A percentile compares a stretch with the other conserved stretches of the same genome.
Evolutionary conservation across 1,140 invertebrate species (phyloP).

Genomic region (Thereuonema tuberculata): DNA sequence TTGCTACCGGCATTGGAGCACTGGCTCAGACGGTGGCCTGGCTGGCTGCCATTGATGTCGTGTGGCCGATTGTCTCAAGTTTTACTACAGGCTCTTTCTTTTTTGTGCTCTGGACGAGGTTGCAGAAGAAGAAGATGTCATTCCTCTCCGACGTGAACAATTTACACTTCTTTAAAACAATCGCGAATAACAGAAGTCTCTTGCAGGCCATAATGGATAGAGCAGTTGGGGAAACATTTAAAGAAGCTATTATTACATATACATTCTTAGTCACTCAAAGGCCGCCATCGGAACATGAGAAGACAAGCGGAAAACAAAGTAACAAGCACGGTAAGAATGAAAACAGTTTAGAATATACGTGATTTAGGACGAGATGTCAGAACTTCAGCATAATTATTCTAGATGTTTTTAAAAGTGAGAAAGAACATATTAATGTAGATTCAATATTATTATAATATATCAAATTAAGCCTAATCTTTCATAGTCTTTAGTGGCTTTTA

Average conservation of each 20-base stretch:
- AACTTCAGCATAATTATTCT: no score
- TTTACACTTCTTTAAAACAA: background rate
- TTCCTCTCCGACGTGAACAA: background rate
- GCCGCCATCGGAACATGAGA: background rate
- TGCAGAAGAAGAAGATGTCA: background rate
- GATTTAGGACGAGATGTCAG: no score
- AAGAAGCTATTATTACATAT: conserved; percentile 2
- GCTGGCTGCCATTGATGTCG: background rate
- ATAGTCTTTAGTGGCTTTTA: no score
- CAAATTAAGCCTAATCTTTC: no score
- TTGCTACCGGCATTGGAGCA: background rate
- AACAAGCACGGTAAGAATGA: no score
- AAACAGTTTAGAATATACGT: no score
- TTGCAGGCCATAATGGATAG: background rate
- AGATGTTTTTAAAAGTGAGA: no score
- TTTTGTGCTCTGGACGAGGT: background rate
- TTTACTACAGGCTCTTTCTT: background rate
- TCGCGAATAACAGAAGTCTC: background rate
- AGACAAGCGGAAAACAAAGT: no score
- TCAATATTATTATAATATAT: no score
- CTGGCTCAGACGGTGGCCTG: background rate
- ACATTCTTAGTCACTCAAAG: background rate
- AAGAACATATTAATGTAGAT: no score
- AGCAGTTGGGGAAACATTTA: background rate
- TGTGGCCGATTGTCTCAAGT: background rate